These are phyloP conservation scores for Ostrea edulis DNA, from an alignment of 1,140 invertebrate species.

Conservation along the genomic window DNA sequence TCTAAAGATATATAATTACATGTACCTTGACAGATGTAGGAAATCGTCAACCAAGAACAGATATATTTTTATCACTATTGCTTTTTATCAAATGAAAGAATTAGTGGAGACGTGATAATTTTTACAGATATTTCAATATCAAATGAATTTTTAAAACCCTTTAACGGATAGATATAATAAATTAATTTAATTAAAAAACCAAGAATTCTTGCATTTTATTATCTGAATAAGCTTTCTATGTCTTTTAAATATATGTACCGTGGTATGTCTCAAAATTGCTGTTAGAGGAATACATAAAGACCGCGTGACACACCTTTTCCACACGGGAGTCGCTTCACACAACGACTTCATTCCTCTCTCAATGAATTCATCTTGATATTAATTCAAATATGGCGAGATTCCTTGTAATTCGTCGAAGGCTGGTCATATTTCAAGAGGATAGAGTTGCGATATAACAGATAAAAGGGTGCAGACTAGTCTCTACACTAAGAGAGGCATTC, in stretches of 20 bases:
- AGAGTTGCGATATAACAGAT: slow-evolving; percentile 29
- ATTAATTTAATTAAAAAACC: too few species aligned
- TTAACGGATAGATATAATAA: not conserved
- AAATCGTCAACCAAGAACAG: not conserved
- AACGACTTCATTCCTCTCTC: slow-evolving; percentile 30
- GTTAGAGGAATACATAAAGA: not conserved
- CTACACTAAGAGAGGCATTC: not conserved
- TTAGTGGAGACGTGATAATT: slow-evolving; percentile 18
- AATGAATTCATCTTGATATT: slow-evolving; percentile 33
- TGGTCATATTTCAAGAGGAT: slow-evolving; percentile 30
- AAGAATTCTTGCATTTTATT: not conserved
- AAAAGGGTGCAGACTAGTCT: not conserved
- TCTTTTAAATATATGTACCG: not conserved
- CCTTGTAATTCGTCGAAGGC: slow-evolving; percentile 27
- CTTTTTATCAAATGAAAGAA: not conserved
- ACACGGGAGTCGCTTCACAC: slow-evolving; percentile 22
- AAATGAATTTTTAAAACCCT: not conserved
- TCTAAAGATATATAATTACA: not conserved
- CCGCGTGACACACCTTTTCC: not conserved
- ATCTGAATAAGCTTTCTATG: not conserved
- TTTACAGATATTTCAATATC: slow-evolving; percentile 1
- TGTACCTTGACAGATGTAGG: not conserved
- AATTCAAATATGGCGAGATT: slow-evolving; percentile 33
- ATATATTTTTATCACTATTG: not conserved
- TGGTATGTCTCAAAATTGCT: not conserved